A percentile compares a stretch with the other conserved stretches of the same genome.
Conservation (phyloP, 2,888 invertebrate species). For the Dysmachus trigonus region DNA sequence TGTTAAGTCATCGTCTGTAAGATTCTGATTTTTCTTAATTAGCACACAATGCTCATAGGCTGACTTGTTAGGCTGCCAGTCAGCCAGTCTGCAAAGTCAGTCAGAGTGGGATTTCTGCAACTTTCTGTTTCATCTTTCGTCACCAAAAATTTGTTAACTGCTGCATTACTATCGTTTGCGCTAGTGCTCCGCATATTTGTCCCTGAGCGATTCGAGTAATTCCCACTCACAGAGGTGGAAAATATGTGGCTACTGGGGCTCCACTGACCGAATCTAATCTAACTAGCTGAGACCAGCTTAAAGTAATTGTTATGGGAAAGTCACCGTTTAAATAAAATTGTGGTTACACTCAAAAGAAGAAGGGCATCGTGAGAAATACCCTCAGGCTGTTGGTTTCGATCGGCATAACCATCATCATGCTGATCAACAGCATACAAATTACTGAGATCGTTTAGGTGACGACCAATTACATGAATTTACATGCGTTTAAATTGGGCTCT, state of each 20-base stretch:
- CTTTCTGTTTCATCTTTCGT: conserved; percentile 17
- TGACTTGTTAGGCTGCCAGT: not conserved
- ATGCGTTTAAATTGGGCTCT: not conserved
- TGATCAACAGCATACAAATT: not conserved
- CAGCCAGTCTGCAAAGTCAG: not conserved
- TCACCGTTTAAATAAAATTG: not conserved
- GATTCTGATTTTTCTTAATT: conserved; percentile 12
- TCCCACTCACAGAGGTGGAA: not conserved
- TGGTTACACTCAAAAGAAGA: not conserved
- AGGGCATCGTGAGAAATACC: not conserved
- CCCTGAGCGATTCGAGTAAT: not conserved
- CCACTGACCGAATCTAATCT: not conserved
- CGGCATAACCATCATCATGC: not conserved
- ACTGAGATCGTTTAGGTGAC: not conserved
- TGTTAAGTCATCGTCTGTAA: not conserved
- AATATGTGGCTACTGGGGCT: not conserved
- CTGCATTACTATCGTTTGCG: not conserved
- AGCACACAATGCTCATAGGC: conserved; percentile 6
- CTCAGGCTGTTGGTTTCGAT: not conserved
- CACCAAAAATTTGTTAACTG: conserved; percentile 10
- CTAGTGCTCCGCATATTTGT: not conserved
- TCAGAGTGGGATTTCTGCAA: not conserved
- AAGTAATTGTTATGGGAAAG: not conserved
- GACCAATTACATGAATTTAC: conserved; percentile 15
- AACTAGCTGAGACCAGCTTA: not conserved